Evolutionary conservation across 2,888 invertebrate genomes (phyloP).

Genomic region (Drosophila lacicola): DNA sequence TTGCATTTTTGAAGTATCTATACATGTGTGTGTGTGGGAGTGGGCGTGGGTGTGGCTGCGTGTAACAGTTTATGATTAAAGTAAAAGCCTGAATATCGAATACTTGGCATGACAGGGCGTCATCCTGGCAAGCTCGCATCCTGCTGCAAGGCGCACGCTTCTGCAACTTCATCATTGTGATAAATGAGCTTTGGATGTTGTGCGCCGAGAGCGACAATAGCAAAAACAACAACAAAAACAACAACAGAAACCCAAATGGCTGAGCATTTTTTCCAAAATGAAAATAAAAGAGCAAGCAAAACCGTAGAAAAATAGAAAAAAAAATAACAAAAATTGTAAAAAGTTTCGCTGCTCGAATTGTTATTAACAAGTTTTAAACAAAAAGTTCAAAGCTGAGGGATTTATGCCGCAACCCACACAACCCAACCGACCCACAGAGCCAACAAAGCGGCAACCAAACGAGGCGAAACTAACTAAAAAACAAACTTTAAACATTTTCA

Average conservation of each 20-base stretch:
- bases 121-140: conserved; percentile 29
- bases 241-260: conserved; percentile 26
- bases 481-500: conserved; percentile 67
- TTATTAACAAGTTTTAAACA: conserved; percentile 69
- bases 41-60: conserved; percentile 10
- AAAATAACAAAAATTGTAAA: conserved; percentile 24
- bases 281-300: conserved; percentile 12
- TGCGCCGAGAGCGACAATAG: conserved; percentile 35
- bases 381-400: conserved; percentile 71
- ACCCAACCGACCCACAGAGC: conserved; percentile 2
- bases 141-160: conserved; percentile 31
- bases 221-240: conserved; percentile 19
- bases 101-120: conserved; percentile 48
- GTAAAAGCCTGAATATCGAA: conserved; percentile 64
- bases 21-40: neutral
- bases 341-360: conserved; percentile 62
- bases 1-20: conserved; percentile 54
- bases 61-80: conserved; percentile 67
- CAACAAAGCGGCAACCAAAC: conserved; percentile 16
- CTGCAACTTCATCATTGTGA: conserved; percentile 72
- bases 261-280: conserved; percentile 33
- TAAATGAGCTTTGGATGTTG: conserved; percentile 65
- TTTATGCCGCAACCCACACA: conserved; percentile 51
- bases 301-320: conserved; percentile 9
- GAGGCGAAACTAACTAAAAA: conserved; percentile 57